phyloP scores from a whole-genome alignment of 2,113 vertebrate species.

The Brachirus orientalis region DNA sequence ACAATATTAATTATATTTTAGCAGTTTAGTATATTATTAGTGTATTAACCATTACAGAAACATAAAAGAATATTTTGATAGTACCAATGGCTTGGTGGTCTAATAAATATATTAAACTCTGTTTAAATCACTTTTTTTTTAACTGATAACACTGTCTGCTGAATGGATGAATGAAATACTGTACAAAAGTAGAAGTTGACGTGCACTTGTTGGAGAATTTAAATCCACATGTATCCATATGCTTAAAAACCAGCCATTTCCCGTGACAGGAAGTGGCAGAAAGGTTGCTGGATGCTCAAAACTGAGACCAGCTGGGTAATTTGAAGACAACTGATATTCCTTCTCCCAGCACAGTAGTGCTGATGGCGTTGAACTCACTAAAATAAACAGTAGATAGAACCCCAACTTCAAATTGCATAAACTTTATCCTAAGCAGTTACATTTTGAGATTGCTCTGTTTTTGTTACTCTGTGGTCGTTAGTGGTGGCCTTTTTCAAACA shows the following conservation, averaged over 20 bases:
- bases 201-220: too few species aligned
- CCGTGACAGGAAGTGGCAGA: neutral
- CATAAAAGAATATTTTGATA: too few species aligned
- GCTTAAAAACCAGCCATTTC: too few species aligned
- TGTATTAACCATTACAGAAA: too few species aligned
- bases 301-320: neutral
- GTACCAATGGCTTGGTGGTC: too few species aligned
- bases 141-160: too few species aligned
- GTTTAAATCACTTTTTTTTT: too few species aligned
- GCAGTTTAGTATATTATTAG: too few species aligned
- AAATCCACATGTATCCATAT: neutral
- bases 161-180: too few species aligned
- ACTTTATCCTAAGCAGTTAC: conserved; percentile 18
- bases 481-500: conserved; percentile 1
- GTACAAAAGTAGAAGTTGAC: too few species aligned
- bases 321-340: conserved; percentile 42
- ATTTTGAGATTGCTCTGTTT: conserved; percentile 1
- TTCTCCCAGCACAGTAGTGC: conserved; percentile 6
- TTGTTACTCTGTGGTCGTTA: neutral
- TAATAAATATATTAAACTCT: too few species aligned
- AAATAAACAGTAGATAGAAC: conserved; percentile 30
- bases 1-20: too few species aligned
- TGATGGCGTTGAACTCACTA: neutral
- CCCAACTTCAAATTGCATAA: conserved; percentile 16
- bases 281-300: neutral